Evolutionary conservation across 92 coral and sea anemone genomes (phyloP), one percentile per base, ranked within the genome.

Genomic region (Plumapathes pennacea): DNA sequence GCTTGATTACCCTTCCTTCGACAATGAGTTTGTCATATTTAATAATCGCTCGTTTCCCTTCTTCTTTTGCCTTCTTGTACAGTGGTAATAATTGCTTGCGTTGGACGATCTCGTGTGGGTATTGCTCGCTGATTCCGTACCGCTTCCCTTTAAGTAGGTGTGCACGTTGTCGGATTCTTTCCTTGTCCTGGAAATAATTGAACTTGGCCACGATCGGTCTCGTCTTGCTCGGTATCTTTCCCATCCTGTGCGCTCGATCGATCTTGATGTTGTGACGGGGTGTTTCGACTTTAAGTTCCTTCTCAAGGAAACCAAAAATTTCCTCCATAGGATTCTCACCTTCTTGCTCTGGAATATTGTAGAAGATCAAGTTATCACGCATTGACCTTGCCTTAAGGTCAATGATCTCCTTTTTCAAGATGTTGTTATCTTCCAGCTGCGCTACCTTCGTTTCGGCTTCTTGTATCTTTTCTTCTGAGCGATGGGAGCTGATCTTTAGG

Each of bases 361-460:
- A 55, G 17, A 55, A 55, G 14, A 55, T 4, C 1, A 55, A 46
- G 22, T 55, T 55, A 32, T 55, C 62, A 4, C 62, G 4, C 62
- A 55, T 55, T 30, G 47, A 55, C 22, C 62, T 55, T 32, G 46
- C 62, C 25, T 55, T 18, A 4, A 55, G 46, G 37, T 55, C 62
- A 30, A 55, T 25, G 46, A 55, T 30, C 17, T 30, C 38, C 5
- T 31, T 55, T 9, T 25, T 5, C 46, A 55, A 46, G 5, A 14
- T 55, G 3, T 5, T 29, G 23, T 55, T 55, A 9, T 55, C 62
- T 13, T 55, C 62, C 62, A 55, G 4, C 38, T 55, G 33, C 20
- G 33, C 46, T 22, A 55, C 17, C 25, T 32, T 55, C 4, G 33
- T 46, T 13, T 31, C n/a, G 14, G 62, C 38, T 32, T 55, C 45